Conservation (phyloP, 2,113 vertebrate genomes). For the Monopterus albus region DNA sequence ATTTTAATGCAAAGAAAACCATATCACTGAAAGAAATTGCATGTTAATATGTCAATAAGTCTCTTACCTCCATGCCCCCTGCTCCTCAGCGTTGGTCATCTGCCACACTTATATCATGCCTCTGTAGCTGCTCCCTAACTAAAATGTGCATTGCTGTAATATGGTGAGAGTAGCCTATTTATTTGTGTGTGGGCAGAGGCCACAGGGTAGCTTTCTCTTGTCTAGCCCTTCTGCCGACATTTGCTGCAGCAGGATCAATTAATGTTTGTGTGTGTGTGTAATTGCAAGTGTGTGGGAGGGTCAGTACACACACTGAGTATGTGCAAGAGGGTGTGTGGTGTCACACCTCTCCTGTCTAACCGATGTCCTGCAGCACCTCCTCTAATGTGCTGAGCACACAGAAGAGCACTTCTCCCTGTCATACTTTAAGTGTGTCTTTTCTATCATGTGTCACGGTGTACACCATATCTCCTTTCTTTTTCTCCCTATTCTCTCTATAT, state of each 20-base stretch:
- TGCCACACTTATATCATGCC: conserved; percentile 19
- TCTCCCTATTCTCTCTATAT: background rate
- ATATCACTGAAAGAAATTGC: conserved; percentile 24
- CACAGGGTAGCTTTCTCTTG: conserved; percentile 57
- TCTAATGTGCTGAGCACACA: conserved; percentile 64
- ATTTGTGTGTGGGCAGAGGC: conserved; percentile 64
- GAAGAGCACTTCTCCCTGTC: conserved; percentile 44
- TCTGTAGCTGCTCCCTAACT: conserved; percentile 45
- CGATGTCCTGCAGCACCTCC: conserved; percentile 44
- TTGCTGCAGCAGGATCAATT: conserved; percentile 77
- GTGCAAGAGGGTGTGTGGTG: conserved; percentile 14
- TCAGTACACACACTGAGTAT: conserved; percentile 9
- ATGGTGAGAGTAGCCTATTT: conserved; percentile 53
- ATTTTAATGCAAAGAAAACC: conserved; percentile 21
- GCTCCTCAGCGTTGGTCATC: conserved; percentile 25
- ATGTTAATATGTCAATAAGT: conserved; percentile 22
- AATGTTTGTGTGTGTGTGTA: conserved; percentile 45
- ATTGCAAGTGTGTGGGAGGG: conserved; percentile 38
- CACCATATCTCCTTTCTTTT: conserved; percentile 9
- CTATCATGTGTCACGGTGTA: background rate
- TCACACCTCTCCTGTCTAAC: conserved; percentile 33
- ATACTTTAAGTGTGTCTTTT: conserved; percentile 11
- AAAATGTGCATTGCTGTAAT: conserved; percentile 55
- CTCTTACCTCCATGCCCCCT: background rate
- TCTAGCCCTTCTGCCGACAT: conserved; percentile 50